A percentile compares a stretch with the other conserved stretches of the same genome.
phyloP scores from a whole-genome alignment of 2,113 vertebrate species.

The Aphelocoma coerulescens region DNA sequence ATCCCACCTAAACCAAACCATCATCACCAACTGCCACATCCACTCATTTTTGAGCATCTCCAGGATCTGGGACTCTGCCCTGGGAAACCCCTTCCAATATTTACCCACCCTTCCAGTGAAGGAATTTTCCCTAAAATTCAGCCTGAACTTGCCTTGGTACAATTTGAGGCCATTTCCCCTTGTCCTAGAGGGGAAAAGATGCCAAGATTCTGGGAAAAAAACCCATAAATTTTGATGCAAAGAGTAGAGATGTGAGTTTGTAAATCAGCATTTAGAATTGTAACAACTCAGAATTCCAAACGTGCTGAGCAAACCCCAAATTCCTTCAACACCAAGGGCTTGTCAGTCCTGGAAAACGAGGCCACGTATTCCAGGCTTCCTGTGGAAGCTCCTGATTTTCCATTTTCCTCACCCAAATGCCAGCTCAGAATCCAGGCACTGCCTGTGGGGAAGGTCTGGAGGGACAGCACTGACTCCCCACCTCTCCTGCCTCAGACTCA shows the following conservation, averaged over 20 bases:
- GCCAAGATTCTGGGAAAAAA: background rate
- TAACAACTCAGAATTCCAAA: background rate
- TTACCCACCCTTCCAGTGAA: background rate
- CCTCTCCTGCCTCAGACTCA: background rate
- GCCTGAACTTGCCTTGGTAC: background rate
- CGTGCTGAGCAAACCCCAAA: background rate
- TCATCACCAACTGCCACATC: background rate
- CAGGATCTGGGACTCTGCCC: background rate
- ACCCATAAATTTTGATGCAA: background rate
- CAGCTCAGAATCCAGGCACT: background rate
- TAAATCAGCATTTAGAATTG: background rate
- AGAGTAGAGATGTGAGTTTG: background rate
- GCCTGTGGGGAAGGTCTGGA: background rate
- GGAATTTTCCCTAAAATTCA: background rate
- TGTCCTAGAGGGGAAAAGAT: background rate
- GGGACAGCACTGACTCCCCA: background rate
- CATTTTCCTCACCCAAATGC: background rate
- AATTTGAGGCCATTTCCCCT: background rate
- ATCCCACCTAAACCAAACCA: background rate
- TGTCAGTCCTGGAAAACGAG: background rate
- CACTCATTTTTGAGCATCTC: background rate
- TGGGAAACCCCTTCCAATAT: background rate
- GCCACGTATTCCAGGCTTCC: background rate
- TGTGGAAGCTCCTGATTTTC: background rate
- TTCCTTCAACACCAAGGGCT: background rate